Evolutionary conservation across 2,113 vertebrate genomes (phyloP).

Genomic region (Pseudolaguvia tuberculata): DNA sequence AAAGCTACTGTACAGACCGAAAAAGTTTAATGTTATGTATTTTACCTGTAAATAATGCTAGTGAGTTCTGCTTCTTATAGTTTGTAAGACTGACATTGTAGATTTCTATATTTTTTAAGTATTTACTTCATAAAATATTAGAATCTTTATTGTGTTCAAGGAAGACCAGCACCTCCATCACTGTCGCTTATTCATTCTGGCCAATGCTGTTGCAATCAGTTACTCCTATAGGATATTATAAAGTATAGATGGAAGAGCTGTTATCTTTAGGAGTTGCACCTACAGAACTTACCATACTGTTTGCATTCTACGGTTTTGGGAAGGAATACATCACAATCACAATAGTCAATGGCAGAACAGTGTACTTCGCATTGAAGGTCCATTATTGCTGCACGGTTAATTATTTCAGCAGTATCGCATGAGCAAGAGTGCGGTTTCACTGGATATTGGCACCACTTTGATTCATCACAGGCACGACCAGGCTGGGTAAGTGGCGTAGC

Average conservation of each 20-base stretch:
- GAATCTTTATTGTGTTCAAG: neutral
- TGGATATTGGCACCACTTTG: too few species aligned
- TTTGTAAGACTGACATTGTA: neutral
- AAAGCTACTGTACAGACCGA: slow-evolving; percentile 33
- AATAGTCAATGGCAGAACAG: neutral
- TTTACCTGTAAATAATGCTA: neutral
- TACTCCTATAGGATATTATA: too few species aligned
- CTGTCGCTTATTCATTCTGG: neutral
- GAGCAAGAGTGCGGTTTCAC: too few species aligned
- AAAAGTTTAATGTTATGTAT: neutral
- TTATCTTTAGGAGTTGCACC: neutral
- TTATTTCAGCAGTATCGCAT: too few species aligned
- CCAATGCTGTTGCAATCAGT: neutral
- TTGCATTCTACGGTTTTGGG: neutral
- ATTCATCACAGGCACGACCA: too few species aligned
- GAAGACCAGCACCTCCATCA: neutral
- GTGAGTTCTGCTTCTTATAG: neutral
- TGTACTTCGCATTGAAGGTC: neutral
- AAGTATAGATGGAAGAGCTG: neutral
- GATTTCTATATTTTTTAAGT: neutral
- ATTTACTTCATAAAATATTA: neutral
- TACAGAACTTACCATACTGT: neutral
- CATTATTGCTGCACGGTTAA: neutral
- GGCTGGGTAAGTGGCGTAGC: too few species aligned
- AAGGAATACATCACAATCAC: neutral